These are phyloP conservation scores for Oligia latruncula DNA, from an alignment of 2,888 invertebrate genomes.

Conservation along the genomic window DNA sequence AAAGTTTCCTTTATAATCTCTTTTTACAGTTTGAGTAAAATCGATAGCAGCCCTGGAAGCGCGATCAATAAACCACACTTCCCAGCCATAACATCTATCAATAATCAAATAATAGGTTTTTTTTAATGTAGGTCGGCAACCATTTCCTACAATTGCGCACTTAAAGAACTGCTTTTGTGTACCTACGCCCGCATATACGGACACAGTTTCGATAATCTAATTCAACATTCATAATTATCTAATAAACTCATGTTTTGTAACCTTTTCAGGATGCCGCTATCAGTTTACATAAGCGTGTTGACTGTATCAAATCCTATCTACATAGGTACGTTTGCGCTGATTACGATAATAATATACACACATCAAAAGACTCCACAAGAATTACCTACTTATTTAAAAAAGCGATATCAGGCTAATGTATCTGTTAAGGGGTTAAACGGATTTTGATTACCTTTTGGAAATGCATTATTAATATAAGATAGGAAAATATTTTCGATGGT, in stretches of 20 bases:
- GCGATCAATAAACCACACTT: neutral
- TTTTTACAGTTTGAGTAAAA: neutral
- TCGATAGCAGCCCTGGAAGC: neutral
- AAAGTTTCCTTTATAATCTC: neutral
- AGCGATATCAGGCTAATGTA: conserved; percentile 51
- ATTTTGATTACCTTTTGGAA: conserved; percentile 42
- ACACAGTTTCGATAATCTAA: conserved; percentile 82
- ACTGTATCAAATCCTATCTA: conserved; percentile 81
- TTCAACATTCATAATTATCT: conserved; percentile 86
- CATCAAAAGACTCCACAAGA: conserved; percentile 66
- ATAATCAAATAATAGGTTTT: conserved; percentile 6
- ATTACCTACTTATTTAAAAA: conserved; percentile 57
- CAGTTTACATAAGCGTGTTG: conserved; percentile 81
- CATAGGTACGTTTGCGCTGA: conserved; percentile 73
- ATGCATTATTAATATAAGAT: conserved; percentile 19
- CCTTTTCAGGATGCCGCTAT: conserved; percentile 88
- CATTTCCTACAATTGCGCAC: conserved; percentile 62
- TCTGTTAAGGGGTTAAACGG: conserved; percentile 39
- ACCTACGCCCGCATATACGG: conserved; percentile 76
- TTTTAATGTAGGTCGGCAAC: conserved; percentile 54
- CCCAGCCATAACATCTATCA: conserved; percentile 2
- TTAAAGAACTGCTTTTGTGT: conserved; percentile 67
- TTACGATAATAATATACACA: conserved; percentile 73
- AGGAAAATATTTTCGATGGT: conserved; percentile 8
- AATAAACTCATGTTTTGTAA: conserved; percentile 86